Evolutionary conservation across 2,797 vertebrate genomes (phyloP).

Genomic region (Chelidonichthys spinosus): DNA sequence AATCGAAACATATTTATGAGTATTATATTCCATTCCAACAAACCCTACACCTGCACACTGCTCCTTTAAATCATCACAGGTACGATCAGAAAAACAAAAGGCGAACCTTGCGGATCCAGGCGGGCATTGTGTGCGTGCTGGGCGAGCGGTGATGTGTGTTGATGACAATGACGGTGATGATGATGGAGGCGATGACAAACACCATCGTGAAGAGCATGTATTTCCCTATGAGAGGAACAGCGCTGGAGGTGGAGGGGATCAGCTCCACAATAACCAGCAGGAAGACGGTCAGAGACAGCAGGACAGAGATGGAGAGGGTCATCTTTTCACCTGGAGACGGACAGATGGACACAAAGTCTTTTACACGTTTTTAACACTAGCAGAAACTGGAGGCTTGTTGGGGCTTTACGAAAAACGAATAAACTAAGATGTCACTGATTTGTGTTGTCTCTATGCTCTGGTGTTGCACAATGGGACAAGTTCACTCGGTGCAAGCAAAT

Average conservation of each 20-base stretch:
- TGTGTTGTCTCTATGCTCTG: not conserved
- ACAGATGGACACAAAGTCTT: not conserved
- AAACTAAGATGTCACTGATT: not conserved
- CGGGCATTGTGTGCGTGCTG: conserved; percentile 94
- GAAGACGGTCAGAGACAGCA: conserved; percentile 96
- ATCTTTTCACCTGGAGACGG: conserved; percentile 92
- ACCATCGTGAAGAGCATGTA: conserved; percentile 99
- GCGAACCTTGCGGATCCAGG: conserved; percentile 93
- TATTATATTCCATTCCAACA: not conserved
- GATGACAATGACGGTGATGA: conserved; percentile 97
- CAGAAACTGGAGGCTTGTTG: not conserved
- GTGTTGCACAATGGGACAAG: not conserved
- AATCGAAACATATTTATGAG: not conserved
- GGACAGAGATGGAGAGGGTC: conserved; percentile 96
- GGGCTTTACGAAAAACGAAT: not conserved
- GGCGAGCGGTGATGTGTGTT: conserved; percentile 97
- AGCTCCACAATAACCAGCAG: conserved; percentile 97
- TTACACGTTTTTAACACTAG: not conserved
- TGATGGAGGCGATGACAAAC: conserved; percentile 95
- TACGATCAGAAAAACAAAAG: not conserved
- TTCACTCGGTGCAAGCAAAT: not conserved
- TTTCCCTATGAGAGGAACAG: conserved; percentile 96
- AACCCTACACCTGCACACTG: too few species aligned
- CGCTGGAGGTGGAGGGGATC: conserved; percentile 96
- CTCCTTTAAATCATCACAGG: not conserved